Percentiles rank a stretch among this genome's conserved stretches.
These are phyloP conservation scores for Hoplodrina blanda DNA, from an alignment of 2,888 invertebrate species.

Conservation along the genomic window DNA sequence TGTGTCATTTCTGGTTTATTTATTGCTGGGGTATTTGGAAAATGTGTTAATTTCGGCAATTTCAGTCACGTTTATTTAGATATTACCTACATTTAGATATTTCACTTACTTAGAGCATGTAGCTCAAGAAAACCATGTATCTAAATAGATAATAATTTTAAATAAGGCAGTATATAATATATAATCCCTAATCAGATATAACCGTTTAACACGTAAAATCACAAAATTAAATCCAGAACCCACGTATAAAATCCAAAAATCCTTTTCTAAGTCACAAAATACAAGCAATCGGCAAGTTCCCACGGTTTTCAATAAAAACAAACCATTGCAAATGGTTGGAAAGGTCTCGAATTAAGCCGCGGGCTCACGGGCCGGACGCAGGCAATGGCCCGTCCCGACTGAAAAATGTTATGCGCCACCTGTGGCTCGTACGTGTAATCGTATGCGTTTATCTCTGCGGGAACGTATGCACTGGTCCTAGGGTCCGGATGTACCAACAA, in stretches of 20 bases:
- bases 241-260: conserved; percentile 53
- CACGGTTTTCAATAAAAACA: conserved; percentile 86
- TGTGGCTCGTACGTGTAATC: conserved; percentile 87
- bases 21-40: conserved; percentile 31
- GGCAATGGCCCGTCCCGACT: conserved; percentile 79
- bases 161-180: not conserved
- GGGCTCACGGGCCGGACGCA: conserved; percentile 69
- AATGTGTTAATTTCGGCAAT: conserved; percentile 20
- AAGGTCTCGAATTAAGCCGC: conserved; percentile 84
- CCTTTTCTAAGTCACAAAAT: conserved; percentile 67
- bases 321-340: conserved; percentile 81
- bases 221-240: conserved; percentile 42
- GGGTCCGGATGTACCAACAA: conserved; percentile 66
- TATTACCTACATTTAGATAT: not conserved
- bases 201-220: conserved; percentile 47
- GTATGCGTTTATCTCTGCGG: conserved; percentile 89
- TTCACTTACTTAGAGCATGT: not conserved
- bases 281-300: conserved; percentile 69
- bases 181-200: conserved; percentile 36
- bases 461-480: conserved; percentile 79
- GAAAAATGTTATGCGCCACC: conserved; percentile 91
- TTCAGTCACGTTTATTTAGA: not conserved
- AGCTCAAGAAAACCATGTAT: not conserved
- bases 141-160: not conserved
- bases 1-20: conserved; percentile 62